phyloP scores from a whole-genome alignment of 2,113 vertebrate species.

The Actenoides hombroni region DNA sequence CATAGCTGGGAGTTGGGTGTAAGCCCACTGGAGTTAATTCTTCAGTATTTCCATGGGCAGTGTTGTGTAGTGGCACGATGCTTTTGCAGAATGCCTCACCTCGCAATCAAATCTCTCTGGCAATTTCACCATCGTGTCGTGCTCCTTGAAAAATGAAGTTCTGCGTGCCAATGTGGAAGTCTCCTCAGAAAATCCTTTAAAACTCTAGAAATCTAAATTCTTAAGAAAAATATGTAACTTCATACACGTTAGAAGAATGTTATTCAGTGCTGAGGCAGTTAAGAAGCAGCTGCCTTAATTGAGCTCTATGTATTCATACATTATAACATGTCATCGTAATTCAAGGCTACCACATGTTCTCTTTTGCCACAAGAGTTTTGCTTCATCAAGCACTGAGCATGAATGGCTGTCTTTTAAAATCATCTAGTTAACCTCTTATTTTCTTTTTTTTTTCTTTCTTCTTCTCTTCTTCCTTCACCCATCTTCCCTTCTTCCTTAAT shows the following conservation, averaged over 20 bases:
- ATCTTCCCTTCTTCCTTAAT: background rate
- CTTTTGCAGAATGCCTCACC: background rate
- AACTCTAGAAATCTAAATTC: background rate
- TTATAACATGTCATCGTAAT: background rate
- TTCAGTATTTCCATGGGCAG: background rate
- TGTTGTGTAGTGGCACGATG: background rate
- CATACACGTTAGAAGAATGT: background rate
- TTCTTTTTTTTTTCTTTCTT: background rate
- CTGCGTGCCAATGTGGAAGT: background rate
- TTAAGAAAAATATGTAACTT: background rate
- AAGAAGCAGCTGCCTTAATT: background rate
- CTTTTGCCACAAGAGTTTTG: background rate
- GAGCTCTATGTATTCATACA: background rate
- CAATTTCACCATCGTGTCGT: rapidly evolving
- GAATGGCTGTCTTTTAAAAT: background rate
- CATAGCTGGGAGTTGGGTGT: background rate
- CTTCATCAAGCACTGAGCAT: background rate
- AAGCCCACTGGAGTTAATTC: background rate
- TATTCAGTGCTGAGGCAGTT: background rate
- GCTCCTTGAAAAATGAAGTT: background rate
- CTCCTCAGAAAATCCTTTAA: background rate
- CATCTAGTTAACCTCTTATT: background rate
- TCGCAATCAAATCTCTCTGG: background rate
- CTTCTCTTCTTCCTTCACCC: background rate
- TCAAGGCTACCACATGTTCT: background rate